A percentile compares a stretch with the other conserved stretches of the same genome.
Evolutionary conservation across 2,113 vertebrate species (phyloP).

Genomic region (Buteo buteo): DNA sequence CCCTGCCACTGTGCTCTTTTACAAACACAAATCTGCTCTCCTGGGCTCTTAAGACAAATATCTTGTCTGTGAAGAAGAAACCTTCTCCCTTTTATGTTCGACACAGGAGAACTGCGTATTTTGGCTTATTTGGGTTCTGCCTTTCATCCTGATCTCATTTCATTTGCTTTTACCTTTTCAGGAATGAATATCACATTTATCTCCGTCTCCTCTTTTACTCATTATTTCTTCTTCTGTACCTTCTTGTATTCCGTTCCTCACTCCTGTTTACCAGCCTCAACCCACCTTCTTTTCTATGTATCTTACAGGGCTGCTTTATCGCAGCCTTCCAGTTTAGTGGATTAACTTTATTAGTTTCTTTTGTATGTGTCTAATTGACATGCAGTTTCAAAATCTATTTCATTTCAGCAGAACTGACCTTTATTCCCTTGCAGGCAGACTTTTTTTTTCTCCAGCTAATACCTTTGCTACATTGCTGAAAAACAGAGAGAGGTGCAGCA

Average conservation of each 20-base stretch:
- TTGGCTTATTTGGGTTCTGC: background rate
- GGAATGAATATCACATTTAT: constrained; percentile 16
- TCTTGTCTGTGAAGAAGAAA: background rate
- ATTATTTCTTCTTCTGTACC: background rate
- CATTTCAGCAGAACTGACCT: constrained; percentile 54
- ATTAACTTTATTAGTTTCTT: constrained; percentile 62
- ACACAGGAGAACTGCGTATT: background rate
- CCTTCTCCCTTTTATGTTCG: background rate
- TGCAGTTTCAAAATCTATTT: constrained; percentile 52
- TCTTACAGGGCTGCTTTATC: constrained; percentile 16
- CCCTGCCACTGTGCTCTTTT: background rate
- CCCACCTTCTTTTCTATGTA: background rate
- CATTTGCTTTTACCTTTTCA: constrained; percentile 2
- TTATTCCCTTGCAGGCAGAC: background rate
- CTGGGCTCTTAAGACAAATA: background rate
- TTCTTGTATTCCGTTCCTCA: background rate
- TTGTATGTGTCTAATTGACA: constrained; percentile 56
- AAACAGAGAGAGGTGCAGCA: background rate
- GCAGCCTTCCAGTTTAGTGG: constrained; percentile 7
- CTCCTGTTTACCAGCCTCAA: constrained; percentile 12
- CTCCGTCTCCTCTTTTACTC: background rate
- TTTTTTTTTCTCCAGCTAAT: background rate
- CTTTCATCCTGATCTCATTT: constrained; percentile 15
- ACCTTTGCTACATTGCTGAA: background rate
- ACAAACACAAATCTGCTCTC: background rate